Evolutionary conservation across 2,113 vertebrate genomes (phyloP), one percentile per base, ranked within the genome.

Genomic region (Pangasianodon gigas): DNA sequence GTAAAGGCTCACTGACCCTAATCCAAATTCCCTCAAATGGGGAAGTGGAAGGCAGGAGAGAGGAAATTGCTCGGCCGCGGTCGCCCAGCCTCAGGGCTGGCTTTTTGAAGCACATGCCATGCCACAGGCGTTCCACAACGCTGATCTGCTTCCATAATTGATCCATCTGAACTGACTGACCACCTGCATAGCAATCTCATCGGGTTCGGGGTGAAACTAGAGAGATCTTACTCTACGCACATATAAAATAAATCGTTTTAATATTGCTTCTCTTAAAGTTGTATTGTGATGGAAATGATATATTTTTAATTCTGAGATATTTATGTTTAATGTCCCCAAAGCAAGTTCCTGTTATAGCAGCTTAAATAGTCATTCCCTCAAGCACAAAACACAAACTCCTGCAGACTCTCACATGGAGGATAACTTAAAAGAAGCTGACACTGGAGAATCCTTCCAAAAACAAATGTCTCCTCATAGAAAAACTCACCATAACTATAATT

Each of bases 1-100:
- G 82, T 79, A 65, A 89, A 85, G 87, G 62, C 91, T 88, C 75
- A 58, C 79, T 84, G 46, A 87, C 86, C 81, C 88, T 83, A 88
- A 90, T 90, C 87, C 77, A 83, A 85, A 90, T 88, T 89, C 81
- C 74, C 37, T 89, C 37, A 83, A 65, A 86, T 21, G 52, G 69
- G 69, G 26, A 54, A 86, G 60, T 85, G 54, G 19, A 69, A 65
- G 21, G 83, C 44, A 88, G 71, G 56, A 62, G 82, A 74, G 79
- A 89, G 89, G 87, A 91, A 84, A 86, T 84, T 86, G 90, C 71
- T 74, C 62, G 37, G 24, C 77, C 58, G 32, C 46, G 56, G 83
- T 82, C 48, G 19, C 19, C 62, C 37, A 44, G 85, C 54, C 75
- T 48, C 65, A 81, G 85, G 85, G 21, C 82, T 60, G 10, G 46